phyloP scores from a whole-genome alignment of 2,888 invertebrate species.

The Microctonus hyperodae region DNA sequence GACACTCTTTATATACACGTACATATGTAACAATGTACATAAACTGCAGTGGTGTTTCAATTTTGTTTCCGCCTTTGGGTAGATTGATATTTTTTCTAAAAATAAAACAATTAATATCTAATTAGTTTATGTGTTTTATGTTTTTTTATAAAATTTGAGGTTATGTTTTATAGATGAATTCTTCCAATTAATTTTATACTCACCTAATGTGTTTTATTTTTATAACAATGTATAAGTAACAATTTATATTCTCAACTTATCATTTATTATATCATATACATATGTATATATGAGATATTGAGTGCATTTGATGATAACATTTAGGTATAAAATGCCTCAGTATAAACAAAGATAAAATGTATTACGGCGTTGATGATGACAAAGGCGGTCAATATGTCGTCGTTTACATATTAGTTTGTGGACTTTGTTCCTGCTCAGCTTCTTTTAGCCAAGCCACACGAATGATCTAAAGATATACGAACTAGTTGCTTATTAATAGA shows the following conservation, averaged over 20 bases:
- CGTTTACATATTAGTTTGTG: not conserved
- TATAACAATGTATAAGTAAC: too few species aligned
- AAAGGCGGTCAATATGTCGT: not conserved
- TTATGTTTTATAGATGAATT: not conserved
- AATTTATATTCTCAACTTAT: too few species aligned
- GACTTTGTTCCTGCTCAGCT: slow-evolving; percentile 6
- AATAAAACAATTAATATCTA: too few species aligned
- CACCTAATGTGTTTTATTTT: not conserved
- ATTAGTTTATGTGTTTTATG: too few species aligned
- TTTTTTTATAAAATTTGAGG: too few species aligned
- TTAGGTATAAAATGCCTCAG: not conserved
- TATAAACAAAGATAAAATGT: not conserved
- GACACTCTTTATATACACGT: too few species aligned
- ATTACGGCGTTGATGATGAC: too few species aligned
- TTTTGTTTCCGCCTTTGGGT: too few species aligned
- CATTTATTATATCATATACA: too few species aligned
- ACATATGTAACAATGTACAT: too few species aligned
- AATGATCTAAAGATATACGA: slow-evolving; percentile 7
- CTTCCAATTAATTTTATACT: not conserved
- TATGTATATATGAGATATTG: not conserved
- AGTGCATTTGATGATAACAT: not conserved
- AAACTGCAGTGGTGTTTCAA: too few species aligned
- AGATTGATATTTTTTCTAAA: too few species aligned
- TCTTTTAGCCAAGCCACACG: slow-evolving; percentile 2
- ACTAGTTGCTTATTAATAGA: slow-evolving; percentile 5